Evolutionary conservation across 1,140 invertebrate genomes (phyloP).

Genomic region (Tachypleus tridentatus): DNA sequence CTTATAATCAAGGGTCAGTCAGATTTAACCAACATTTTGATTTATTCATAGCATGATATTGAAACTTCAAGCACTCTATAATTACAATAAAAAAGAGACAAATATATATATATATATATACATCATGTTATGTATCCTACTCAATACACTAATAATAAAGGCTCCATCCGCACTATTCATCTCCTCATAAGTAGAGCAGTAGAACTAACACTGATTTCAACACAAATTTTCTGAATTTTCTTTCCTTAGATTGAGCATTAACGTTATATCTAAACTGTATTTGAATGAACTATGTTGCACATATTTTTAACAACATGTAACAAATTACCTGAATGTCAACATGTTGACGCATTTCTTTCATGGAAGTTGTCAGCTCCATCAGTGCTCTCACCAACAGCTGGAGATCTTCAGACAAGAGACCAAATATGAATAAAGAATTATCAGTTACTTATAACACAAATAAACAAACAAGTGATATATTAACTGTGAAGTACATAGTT

Average conservation of each 20-base stretch:
- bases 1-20: too few relatives aligned
- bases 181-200: slow-evolving; percentile 4
- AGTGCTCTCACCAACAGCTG: slow-evolving; percentile 11
- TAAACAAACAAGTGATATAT: neutral
- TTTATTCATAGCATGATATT: too few relatives aligned
- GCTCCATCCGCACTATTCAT: neutral
- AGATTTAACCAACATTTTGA: too few relatives aligned
- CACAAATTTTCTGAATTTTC: slow-evolving; percentile 7
- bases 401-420: slow-evolving; percentile 12
- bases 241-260: neutral
- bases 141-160: neutral
- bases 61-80: too few relatives aligned
- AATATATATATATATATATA: too few relatives aligned
- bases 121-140: too few relatives aligned
- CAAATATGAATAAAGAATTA: neutral
- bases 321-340: slow-evolving; percentile 21
- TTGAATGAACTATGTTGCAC: neutral
- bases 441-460: neutral
- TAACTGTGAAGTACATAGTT: neutral
- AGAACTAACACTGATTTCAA: slow-evolving; percentile 4
- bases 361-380: slow-evolving; percentile 12
- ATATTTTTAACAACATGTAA: neutral
- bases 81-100: too few relatives aligned
- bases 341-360: slow-evolving; percentile 18
- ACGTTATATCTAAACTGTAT: neutral